A percentile compares a stretch with the other conserved stretches of the same genome.
phyloP scores from a whole-genome alignment of 2,888 invertebrate genomes.

The Cantharis flavilabris region DNA sequence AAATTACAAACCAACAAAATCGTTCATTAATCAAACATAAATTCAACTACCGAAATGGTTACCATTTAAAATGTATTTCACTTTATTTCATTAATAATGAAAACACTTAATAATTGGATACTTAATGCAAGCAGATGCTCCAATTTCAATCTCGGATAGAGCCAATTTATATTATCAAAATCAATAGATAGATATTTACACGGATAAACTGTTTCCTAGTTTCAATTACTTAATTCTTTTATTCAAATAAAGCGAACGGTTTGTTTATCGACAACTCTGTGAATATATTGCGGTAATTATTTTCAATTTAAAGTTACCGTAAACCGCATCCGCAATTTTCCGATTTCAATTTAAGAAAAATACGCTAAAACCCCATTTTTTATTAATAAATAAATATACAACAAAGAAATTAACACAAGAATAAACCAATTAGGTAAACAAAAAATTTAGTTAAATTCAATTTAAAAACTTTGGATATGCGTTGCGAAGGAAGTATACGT shows the following conservation, averaged over 20 bases:
- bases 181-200: slow-evolving; percentile 20
- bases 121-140: not conserved
- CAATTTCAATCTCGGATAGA: slow-evolving; percentile 1
- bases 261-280: slow-evolving; percentile 11
- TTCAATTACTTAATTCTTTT: slow-evolving; percentile 25
- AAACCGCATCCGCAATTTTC: not conserved
- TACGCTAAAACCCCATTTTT: not conserved
- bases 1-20: not conserved
- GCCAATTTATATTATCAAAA: not conserved
- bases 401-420: not conserved
- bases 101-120: not conserved
- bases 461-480: not conserved
- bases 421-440: not conserved
- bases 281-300: slow-evolving; percentile 9
- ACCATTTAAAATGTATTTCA: not conserved
- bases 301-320: not conserved
- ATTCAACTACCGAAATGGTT: not conserved
- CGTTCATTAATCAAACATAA: not conserved
- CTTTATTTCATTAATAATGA: not conserved
- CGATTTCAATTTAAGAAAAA: not conserved
- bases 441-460: not conserved
- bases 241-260: slow-evolving; percentile 20
- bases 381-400: not conserved
- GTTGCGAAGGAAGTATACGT: not conserved
- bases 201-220: slow-evolving; percentile 21